These are phyloP conservation scores for Drosophila austrosaltans DNA, from an alignment of 2,888 invertebrate species.

Conservation along the genomic window DNA sequence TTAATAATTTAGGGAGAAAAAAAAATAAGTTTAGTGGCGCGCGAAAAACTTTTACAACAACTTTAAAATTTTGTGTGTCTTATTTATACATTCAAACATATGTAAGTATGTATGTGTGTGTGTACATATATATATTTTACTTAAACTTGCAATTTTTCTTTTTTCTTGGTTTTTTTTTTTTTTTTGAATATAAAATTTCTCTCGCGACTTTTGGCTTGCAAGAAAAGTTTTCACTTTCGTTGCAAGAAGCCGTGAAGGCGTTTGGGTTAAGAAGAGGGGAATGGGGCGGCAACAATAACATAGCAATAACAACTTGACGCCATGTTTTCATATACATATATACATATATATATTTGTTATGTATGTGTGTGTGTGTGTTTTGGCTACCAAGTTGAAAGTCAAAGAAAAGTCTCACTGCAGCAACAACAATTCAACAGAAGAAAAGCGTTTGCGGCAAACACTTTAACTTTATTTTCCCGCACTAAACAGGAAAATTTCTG, in stretches of 20 bases:
- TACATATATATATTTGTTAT: constrained; percentile 34
- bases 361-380: constrained; percentile 30
- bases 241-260: constrained; percentile 21
- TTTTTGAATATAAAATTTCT: constrained; percentile 55
- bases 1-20: no score
- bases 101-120: constrained; percentile 10
- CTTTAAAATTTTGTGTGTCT: no score
- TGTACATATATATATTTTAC: constrained; percentile 17
- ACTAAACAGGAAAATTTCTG: background rate
- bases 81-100: no score
- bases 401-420: constrained; percentile 62
- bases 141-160: constrained; percentile 19
- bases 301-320: constrained; percentile 73
- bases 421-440: constrained; percentile 47
- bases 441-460: constrained; percentile 61
- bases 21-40: no score
- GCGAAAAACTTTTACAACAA: no score
- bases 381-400: constrained; percentile 64
- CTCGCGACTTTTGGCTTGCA: constrained; percentile 57
- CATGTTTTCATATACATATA: constrained; percentile 44
- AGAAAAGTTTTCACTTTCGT: constrained; percentile 74
- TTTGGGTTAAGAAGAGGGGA: constrained; percentile 14
- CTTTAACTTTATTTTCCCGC: constrained; percentile 49
- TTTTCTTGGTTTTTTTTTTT: constrained; percentile 34
- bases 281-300: constrained; percentile 39